These are phyloP conservation scores for Drosophila dives DNA, from an alignment of 2,888 invertebrate genomes.

Conservation along the genomic window DNA sequence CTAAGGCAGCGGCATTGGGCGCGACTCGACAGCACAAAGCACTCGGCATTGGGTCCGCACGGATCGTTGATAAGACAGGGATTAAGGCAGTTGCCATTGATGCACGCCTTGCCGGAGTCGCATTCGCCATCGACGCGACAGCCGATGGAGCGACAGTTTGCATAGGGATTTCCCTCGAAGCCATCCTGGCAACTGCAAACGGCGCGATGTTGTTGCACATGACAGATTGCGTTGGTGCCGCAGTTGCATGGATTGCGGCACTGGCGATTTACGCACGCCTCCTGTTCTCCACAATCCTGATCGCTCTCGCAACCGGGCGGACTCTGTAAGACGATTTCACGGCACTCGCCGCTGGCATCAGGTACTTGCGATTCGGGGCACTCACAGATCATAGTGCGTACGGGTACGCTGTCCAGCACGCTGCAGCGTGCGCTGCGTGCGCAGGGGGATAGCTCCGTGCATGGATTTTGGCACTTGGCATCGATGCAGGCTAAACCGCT, in stretches of 20 bases:
- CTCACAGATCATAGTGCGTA: slow-evolving; percentile 94
- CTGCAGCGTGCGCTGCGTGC: slow-evolving; percentile 90
- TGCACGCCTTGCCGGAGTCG: slow-evolving; percentile 92
- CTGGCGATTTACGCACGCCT: slow-evolving; percentile 93
- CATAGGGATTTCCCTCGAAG: slow-evolving; percentile 94
- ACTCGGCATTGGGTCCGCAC: slow-evolving; percentile 93
- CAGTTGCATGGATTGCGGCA: slow-evolving; percentile 96
- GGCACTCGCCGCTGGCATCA: slow-evolving; percentile 91
- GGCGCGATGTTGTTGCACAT: slow-evolving; percentile 92
- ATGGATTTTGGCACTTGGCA: slow-evolving; percentile 92
- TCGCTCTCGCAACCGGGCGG: slow-evolving; percentile 92
- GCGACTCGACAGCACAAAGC: slow-evolving; percentile 89
- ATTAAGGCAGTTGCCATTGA: slow-evolving; percentile 93
- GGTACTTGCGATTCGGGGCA: slow-evolving; percentile 94
- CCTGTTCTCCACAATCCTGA: slow-evolving; percentile 90
- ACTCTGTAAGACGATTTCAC: slow-evolving; percentile 89
- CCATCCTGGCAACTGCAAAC: slow-evolving; percentile 94
- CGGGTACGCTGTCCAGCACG: slow-evolving; percentile 93
- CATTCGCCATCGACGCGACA: slow-evolving; percentile 94
- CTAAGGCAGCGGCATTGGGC: slow-evolving; percentile 92
- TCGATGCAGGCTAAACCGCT: slow-evolving; percentile 92
- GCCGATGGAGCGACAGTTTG: slow-evolving; percentile 91
- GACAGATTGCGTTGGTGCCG: slow-evolving; percentile 93
- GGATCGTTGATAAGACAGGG: slow-evolving; percentile 93
- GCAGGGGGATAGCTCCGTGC: slow-evolving; percentile 91